Percentiles rank a stretch among this genome's conserved stretches.
phyloP scores from a whole-genome alignment of 2,888 invertebrate genomes.

The Drosophila borborema region DNA sequence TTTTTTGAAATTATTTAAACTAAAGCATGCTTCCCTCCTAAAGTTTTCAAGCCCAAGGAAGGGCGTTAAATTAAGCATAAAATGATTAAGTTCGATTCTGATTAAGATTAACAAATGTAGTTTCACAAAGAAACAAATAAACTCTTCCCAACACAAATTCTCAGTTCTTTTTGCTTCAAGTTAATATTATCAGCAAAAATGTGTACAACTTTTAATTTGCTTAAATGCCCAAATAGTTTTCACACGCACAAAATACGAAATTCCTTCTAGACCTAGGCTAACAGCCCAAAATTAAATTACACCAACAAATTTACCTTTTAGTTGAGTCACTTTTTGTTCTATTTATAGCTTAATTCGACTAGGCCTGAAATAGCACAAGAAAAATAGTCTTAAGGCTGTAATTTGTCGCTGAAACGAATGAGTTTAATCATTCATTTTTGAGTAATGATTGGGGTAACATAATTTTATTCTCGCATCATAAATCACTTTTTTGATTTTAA shows the following conservation, averaged over 20 bases:
- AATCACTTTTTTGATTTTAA: conserved; percentile 3
- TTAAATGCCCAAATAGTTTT: background rate
- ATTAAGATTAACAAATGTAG: too few relatives aligned
- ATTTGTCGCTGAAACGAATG: background rate
- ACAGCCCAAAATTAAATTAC: background rate
- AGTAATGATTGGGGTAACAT: background rate
- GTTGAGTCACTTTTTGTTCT: background rate
- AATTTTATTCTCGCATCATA: conserved; percentile 6
- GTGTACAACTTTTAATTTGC: too few relatives aligned
- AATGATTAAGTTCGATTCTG: too few relatives aligned
- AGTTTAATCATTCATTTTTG: background rate
- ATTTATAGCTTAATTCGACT: background rate
- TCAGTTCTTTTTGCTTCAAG: too few relatives aligned
- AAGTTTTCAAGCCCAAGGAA: too few relatives aligned
- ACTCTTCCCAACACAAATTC: too few relatives aligned
- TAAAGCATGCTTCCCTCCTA: too few relatives aligned
- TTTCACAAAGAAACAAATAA: too few relatives aligned
- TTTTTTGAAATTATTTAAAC: too few relatives aligned
- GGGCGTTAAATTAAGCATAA: too few relatives aligned
- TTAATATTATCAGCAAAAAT: too few relatives aligned
- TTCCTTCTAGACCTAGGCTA: background rate
- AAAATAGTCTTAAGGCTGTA: background rate
- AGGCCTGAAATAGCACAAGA: background rate
- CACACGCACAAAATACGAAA: background rate
- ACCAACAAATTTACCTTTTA: background rate